Evolutionary conservation across 2,797 vertebrate species (phyloP), one percentile per base, ranked within the genome.

Genomic region (Takifugu rubripes): DNA sequence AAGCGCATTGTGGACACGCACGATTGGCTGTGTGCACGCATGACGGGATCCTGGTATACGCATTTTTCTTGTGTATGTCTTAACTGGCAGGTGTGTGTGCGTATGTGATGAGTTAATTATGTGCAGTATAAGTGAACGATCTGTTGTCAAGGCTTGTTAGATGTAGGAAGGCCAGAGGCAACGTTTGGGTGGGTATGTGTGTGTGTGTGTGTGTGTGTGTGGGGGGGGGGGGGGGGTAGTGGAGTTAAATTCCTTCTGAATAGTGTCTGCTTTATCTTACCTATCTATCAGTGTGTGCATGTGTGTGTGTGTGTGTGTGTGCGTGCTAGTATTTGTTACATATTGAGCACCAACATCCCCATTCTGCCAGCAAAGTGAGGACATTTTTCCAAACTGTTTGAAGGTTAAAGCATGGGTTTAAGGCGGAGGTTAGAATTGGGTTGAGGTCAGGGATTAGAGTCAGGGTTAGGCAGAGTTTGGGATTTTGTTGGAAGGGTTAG

Each of bases 101-200:
- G 85, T 90, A 79, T 84, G 86, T 89, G 87, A 89, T 84, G 84
- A 84, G 87, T 90, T 91, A 89, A 92, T 92, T 90, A 91, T 85
- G 81, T 81, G 80, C 77, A 85, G 83, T 86, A 85, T 84, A 90
- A 86, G 82, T 87, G 83, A 92, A 84, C 88, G 84, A 89, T 90
- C 84, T 87, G 84, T 89, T 88, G 84, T 90, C 88, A 90, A 87
- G 85, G 79, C 81, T 87, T 87, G 84, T 89, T 87, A 89, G 87
- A 83, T 87, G 82, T 86, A 82, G 71, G 84, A 87, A 85, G 83
- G 87, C 91, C 85, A 75, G 83, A 89, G 91, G 91, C 88, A 81
- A 90, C 46, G 50, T 70, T 1, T 21, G 21, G 79, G 71, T 63
- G 66, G 64, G 59, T 54, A 74, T 21, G 21, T 21, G 21, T 21